Conservation (phyloP, 1,140 invertebrate species). For the Chelonus insularis region DNA sequence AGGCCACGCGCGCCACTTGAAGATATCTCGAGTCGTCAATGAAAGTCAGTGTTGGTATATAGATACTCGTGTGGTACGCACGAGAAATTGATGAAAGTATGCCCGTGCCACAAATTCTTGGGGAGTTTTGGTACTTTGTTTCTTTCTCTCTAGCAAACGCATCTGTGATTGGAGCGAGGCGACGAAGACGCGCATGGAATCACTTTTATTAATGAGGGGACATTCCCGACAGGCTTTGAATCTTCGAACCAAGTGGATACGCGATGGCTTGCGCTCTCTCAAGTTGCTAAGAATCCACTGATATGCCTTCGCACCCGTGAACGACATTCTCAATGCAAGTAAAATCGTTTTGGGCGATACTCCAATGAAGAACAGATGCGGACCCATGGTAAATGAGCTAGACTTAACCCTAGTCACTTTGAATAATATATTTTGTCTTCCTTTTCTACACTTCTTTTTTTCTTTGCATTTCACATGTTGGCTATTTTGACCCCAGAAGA, state of each 20-base stretch:
- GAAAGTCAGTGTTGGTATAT: background rate
- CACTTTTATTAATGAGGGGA: constrained; percentile 37
- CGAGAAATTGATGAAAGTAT: constrained; percentile 41
- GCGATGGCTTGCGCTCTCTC: background rate
- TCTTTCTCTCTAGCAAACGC: constrained; percentile 1
- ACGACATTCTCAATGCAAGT: background rate
- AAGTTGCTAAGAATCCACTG: constrained; percentile 17
- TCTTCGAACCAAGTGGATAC: constrained; percentile 19
- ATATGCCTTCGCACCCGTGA: background rate
- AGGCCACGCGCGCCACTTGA: background rate
- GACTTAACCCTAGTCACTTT: background rate
- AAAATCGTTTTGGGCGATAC: background rate
- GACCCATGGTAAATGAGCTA: background rate
- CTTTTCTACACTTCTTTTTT: background rate
- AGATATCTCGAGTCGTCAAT: background rate
- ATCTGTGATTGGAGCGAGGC: constrained; percentile 13
- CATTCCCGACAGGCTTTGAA: constrained; percentile 35
- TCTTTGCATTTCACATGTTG: background rate
- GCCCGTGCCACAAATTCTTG: constrained; percentile 39
- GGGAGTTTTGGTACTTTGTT: constrained; percentile 26
- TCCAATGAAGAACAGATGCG: constrained; percentile 20
- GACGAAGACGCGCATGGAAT: constrained; percentile 27
- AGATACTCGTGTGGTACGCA: constrained; percentile 16
- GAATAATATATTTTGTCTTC: constrained; percentile 9
- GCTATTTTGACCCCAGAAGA: background rate